Percentiles rank a stretch among this genome's conserved stretches.
These are phyloP conservation scores for Delichon dasypus DNA, from an alignment of 2,797 vertebrate species.

Conservation along the genomic window DNA sequence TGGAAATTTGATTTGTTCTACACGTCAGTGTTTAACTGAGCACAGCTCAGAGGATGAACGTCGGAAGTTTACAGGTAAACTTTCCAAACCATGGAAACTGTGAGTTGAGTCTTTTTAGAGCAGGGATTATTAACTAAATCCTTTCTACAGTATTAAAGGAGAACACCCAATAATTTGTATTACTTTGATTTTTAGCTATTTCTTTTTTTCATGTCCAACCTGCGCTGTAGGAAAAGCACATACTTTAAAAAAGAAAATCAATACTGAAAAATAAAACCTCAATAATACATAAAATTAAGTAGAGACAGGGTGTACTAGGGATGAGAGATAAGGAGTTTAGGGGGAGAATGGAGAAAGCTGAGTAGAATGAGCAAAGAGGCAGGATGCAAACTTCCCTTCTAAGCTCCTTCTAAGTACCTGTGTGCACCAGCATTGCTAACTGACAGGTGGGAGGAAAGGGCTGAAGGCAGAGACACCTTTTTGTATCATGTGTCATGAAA, in stretches of 20 bases:
- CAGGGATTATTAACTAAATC: not conserved
- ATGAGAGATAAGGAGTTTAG: not conserved
- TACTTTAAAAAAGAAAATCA: not conserved
- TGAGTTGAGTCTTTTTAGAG: not conserved
- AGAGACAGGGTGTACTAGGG: not conserved
- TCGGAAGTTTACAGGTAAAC: slow-evolving; percentile 84
- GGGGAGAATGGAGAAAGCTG: not conserved
- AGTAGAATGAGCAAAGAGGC: not conserved
- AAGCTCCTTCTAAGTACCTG: accelerated
- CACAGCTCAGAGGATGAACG: slow-evolving; percentile 82
- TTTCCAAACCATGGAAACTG: not conserved
- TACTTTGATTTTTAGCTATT: not conserved
- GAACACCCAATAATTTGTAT: not conserved
- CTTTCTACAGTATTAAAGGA: not conserved
- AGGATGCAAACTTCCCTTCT: not conserved
- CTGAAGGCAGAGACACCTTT: not conserved
- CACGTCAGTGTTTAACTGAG: slow-evolving; percentile 82
- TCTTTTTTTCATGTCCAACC: not conserved
- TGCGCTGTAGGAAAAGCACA: not conserved
- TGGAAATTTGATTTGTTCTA: slow-evolving; percentile 88
- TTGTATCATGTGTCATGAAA: not conserved
- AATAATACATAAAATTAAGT: not conserved
- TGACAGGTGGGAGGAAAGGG: not conserved
- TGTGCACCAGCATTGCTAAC: not conserved
- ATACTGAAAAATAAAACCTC: not conserved